Evolutionary conservation across 2,113 vertebrate genomes (phyloP).

Genomic region (Struthidea cinerea): DNA sequence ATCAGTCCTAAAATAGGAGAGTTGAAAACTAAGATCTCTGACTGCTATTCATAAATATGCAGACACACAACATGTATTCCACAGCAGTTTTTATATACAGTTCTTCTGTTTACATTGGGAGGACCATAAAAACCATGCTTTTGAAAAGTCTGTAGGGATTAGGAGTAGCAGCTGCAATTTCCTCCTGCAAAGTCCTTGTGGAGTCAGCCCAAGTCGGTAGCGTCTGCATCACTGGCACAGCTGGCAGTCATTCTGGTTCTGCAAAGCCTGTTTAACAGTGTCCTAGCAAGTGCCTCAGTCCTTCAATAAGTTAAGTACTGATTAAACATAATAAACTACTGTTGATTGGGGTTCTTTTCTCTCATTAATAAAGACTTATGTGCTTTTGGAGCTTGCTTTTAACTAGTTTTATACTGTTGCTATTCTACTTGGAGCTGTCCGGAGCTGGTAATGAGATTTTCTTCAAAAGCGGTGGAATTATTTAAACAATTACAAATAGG

Average conservation of each 20-base stretch:
- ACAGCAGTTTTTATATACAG: not conserved
- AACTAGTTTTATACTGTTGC: not conserved
- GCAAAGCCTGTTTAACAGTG: not conserved
- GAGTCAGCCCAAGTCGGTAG: not conserved
- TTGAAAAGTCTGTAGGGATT: not conserved
- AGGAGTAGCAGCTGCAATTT: not conserved
- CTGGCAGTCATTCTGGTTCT: not conserved
- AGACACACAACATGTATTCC: not conserved
- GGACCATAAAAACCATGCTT: not conserved
- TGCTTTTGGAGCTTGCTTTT: not conserved
- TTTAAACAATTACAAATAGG: not conserved
- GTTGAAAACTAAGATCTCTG: not conserved
- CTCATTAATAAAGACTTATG: not conserved
- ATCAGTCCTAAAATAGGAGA: not conserved
- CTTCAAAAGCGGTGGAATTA: not conserved
- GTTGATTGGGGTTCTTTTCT: fast-evolving
- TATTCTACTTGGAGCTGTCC: not conserved
- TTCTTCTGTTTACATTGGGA: not conserved
- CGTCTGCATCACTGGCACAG: not conserved
- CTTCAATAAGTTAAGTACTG: not conserved
- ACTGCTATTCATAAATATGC: not conserved
- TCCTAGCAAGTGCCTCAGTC: not conserved
- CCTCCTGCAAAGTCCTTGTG: not conserved
- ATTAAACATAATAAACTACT: not conserved
- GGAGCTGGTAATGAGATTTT: not conserved